Base-by-base conservation (phyloP, 2,888 invertebrate genomes). In the Acanthacorydalis orientalis region DNA sequence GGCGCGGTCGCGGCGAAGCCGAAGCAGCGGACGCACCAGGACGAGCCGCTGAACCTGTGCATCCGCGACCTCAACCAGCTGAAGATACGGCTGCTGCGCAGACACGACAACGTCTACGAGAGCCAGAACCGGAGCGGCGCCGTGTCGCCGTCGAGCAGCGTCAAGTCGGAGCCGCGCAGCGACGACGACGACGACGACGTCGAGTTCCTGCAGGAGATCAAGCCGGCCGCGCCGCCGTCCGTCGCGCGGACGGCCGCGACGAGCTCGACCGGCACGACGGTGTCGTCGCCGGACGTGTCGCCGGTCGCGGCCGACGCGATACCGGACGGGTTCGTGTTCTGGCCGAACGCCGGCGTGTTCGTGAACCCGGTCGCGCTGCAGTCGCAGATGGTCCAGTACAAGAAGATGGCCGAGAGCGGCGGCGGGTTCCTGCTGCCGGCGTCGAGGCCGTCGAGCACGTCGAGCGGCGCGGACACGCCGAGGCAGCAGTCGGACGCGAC, bases 1-100 rank as follows among this genome's bases (percentile, higher is more conserved):
- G 65, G 49, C 34, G 49, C 39, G 15, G 34, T 68, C 1, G 50
- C 60, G 52, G 60, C 68, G 1, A 60, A 64, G 44, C 62, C 64
- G 46, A 60, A 63, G 15, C 63, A 62, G 12, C 51, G 49, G 16
- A 50, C 50, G 7, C 67, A 72, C 47, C 72, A 74, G 54, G 79
- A 83, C 44, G 85, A 88, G 58, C 89, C 89, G 0, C 66, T 90
- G 6, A 90, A 90, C 64, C 72, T 90, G 4, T 90, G 89, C 60
- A 75, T 89, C 49, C 69, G 86, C 46, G 89, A 89, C 59, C 70
- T 80, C 44, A 78, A 77, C 56, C 78, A 79, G 51, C 61, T 81
- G 23, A 81, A 80, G 57, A 74, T 80, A 53, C 72, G 78, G 53
- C 68, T 80, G 34, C 65, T 75, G 46, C 69, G 75, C 55, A 77